Evolutionary conservation across 2,888 invertebrate species (phyloP).

Genomic region (Cepaea hortensis): DNA sequence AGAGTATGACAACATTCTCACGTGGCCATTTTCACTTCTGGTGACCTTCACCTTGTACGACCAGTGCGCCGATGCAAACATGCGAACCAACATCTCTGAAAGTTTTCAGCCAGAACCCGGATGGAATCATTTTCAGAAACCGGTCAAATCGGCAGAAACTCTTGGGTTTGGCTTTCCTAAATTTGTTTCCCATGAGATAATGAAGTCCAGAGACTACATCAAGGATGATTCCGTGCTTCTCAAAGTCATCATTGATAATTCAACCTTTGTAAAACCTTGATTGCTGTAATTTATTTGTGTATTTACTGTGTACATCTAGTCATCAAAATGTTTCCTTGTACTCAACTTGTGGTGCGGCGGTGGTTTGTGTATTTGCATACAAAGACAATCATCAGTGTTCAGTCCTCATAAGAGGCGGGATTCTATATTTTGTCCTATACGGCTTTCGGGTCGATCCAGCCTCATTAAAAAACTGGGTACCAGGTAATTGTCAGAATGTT

Average conservation of each 20-base stretch:
- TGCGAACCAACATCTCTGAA: constrained; percentile 88
- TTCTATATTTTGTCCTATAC: too few species aligned
- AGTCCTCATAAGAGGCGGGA: too few species aligned
- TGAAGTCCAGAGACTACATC: constrained; percentile 91
- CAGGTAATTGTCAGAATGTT: too few species aligned
- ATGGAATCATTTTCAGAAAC: constrained; percentile 97
- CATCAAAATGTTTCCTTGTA: too few species aligned
- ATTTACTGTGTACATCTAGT: too few species aligned
- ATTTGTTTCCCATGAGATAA: constrained; percentile 93
- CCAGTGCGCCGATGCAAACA: constrained; percentile 84
- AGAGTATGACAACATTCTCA: constrained; percentile 93
- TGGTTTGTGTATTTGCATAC: too few species aligned
- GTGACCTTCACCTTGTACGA: constrained; percentile 96
- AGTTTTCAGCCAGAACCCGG: constrained; percentile 96
- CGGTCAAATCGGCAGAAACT: constrained; percentile 88
- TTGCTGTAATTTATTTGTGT: too few species aligned
- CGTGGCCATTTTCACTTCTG: constrained; percentile 96
- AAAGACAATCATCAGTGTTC: too few species aligned
- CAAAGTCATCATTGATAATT: constrained; percentile 93
- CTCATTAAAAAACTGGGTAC: too few species aligned
- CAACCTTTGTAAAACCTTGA: constrained; percentile 84
- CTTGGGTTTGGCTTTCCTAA: constrained; percentile 96
- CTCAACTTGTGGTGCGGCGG: too few species aligned
- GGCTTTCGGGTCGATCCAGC: too few species aligned
- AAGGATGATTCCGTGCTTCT: constrained; percentile 94